Percentiles rank a stretch among this genome's conserved stretches.
These are phyloP conservation scores for Mallateleia sp. DNA, from an alignment of 2,888 invertebrate genomes.

Conservation along the genomic window DNA sequence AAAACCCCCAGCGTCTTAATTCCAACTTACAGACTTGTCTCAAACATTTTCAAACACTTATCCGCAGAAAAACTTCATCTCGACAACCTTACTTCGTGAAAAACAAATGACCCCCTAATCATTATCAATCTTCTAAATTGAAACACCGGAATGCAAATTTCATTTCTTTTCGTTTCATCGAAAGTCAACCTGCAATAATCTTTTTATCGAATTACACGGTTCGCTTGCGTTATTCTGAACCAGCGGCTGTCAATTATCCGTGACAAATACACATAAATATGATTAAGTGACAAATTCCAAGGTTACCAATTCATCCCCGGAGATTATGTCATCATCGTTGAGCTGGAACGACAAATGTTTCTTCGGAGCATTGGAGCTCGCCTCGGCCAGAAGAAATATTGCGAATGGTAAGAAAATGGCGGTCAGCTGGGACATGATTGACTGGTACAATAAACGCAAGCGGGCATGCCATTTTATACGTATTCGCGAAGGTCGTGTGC, in stretches of 20 bases:
- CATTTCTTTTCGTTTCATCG: too few species aligned
- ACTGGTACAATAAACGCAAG: conserved; percentile 59
- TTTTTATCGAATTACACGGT: not conserved
- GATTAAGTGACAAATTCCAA: conserved; percentile 23
- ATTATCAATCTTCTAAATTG: too few species aligned
- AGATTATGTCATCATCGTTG: conserved; percentile 81
- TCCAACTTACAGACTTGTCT: too few species aligned
- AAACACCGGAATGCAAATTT: too few species aligned
- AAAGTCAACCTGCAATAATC: too few species aligned
- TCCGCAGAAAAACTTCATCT: too few species aligned
- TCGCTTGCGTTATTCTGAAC: not conserved
- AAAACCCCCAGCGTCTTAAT: too few species aligned
- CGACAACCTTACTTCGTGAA: too few species aligned
- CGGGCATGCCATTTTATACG: conserved; percentile 52
- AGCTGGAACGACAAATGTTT: conserved; percentile 82
- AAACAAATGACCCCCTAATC: too few species aligned
- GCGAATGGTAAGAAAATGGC: conserved; percentile 65
- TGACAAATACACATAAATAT: not conserved
- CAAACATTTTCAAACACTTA: too few species aligned
- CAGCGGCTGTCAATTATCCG: not conserved
- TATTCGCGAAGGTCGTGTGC: conserved; percentile 52
- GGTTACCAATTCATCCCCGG: conserved; percentile 79
- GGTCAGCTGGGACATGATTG: conserved; percentile 80
- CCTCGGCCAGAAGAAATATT: conserved; percentile 59
- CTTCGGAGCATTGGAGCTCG: conserved; percentile 79